These are phyloP conservation scores for Furcifer pardalis DNA, from an alignment of 2,797 vertebrate genomes.

Conservation along the genomic window DNA sequence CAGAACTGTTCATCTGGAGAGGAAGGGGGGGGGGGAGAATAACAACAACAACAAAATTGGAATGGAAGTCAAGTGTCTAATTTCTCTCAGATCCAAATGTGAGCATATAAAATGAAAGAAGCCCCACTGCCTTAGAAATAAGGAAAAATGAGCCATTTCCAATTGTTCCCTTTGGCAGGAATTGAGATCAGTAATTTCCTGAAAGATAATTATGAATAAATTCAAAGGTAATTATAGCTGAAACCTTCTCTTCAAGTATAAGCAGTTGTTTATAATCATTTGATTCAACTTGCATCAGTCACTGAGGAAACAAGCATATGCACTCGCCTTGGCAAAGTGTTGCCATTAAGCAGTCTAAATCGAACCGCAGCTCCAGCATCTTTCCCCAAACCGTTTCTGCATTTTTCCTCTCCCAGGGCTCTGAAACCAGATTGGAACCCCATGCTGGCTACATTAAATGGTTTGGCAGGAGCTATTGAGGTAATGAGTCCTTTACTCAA, in stretches of 20 bases:
- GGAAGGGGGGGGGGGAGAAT: neutral
- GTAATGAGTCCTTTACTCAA: neutral
- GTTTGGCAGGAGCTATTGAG: constrained; percentile 4
- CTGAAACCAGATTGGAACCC: constrained; percentile 18
- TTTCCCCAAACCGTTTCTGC: neutral
- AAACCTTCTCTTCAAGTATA: constrained; percentile 42
- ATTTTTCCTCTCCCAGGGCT: constrained; percentile 43
- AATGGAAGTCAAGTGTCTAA: constrained; percentile 33
- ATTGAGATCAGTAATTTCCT: constrained; percentile 49
- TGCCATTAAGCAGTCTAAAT: neutral
- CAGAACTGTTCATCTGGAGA: neutral
- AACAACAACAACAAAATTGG: neutral
- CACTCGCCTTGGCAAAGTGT: constrained; percentile 59
- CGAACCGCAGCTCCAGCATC: neutral
- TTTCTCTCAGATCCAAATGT: neutral
- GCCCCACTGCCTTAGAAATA: constrained; percentile 19
- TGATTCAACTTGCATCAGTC: constrained; percentile 44
- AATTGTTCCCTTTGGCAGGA: constrained; percentile 40
- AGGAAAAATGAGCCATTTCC: constrained; percentile 39
- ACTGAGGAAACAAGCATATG: constrained; percentile 61
- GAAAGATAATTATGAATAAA: constrained; percentile 46
- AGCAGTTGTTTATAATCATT: constrained; percentile 51
- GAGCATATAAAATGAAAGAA: constrained; percentile 38
- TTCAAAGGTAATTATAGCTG: constrained; percentile 51
- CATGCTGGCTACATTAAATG: constrained; percentile 28